Conservation (phyloP, 2,797 vertebrate genomes). For the Falco berigora region DNA sequence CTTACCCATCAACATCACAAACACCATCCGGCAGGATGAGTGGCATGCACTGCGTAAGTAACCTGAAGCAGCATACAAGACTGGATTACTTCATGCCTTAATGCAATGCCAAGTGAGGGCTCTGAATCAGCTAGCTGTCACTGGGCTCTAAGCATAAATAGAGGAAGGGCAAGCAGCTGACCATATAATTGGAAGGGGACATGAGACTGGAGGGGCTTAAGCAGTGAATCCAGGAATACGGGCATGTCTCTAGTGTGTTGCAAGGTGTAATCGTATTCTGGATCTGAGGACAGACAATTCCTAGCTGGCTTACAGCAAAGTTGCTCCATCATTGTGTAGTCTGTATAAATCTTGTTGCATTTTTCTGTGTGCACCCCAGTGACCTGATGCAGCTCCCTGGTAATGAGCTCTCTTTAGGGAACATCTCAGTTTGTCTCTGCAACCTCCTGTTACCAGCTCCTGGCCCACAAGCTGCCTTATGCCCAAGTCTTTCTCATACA, state of each 20-base stretch:
- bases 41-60: conserved; percentile 94
- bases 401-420: not conserved
- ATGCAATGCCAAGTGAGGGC: not conserved
- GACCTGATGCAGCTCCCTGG: not conserved
- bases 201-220: not conserved
- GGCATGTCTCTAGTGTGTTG: not conserved
- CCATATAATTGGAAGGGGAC: not conserved
- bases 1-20: conserved; percentile 87
- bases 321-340: not conserved
- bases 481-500: not conserved
- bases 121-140: not conserved
- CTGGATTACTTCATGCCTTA: not conserved
- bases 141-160: not conserved
- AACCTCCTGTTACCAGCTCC: not conserved
- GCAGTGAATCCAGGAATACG: not conserved
- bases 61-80: not conserved
- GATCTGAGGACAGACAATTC: not conserved
- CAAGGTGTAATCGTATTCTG: not conserved
- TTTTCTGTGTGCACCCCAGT: not conserved
- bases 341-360: not conserved
- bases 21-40: conserved; percentile 92
- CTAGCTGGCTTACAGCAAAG: not conserved
- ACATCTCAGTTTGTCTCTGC: not conserved
- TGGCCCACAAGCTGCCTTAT: not conserved
- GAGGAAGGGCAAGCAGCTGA: not conserved